These are phyloP conservation scores for Saiga tatarica DNA, from an alignment of 2,113 vertebrate species.

Conservation along the genomic window DNA sequence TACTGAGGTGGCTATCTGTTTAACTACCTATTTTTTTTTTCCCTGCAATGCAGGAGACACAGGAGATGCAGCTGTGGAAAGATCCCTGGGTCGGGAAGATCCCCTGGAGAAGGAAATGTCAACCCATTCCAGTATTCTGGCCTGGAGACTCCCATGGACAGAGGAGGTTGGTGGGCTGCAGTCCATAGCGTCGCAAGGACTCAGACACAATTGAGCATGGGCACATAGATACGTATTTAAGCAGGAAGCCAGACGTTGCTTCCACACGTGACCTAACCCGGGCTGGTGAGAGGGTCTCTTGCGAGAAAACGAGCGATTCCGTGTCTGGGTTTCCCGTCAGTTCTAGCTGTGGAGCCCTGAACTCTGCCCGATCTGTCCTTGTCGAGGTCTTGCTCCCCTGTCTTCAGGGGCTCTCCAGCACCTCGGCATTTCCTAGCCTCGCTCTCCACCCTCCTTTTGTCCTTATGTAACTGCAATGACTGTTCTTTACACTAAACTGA, in stretches of 20 bases:
- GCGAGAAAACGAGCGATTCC: not conserved
- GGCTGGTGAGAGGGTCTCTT: too few species aligned
- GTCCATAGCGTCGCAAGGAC: not conserved
- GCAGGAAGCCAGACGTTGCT: not conserved
- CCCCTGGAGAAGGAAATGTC: not conserved
- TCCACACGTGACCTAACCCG: not conserved
- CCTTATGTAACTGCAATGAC: not conserved
- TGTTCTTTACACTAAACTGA: not conserved
- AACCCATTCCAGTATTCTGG: not conserved
- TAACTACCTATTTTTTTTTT: not conserved
- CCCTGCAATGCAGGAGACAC: not conserved
- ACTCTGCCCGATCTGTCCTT: not conserved
- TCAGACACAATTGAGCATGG: accelerated
- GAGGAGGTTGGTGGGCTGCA: not conserved
- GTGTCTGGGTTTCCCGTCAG: not conserved
- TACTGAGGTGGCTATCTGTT: not conserved
- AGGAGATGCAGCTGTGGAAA: not conserved
- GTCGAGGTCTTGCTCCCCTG: not conserved
- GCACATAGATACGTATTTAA: accelerated
- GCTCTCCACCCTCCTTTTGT: not conserved
- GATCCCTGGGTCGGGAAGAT: accelerated
- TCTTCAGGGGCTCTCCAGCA: not conserved
- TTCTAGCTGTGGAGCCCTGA: not conserved
- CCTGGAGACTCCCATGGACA: not conserved
- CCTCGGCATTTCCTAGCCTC: not conserved